Evolutionary conservation across 2,888 invertebrate genomes (phyloP), one percentile per base, ranked within the genome.

Genomic region (Sympetrum striolatum): DNA sequence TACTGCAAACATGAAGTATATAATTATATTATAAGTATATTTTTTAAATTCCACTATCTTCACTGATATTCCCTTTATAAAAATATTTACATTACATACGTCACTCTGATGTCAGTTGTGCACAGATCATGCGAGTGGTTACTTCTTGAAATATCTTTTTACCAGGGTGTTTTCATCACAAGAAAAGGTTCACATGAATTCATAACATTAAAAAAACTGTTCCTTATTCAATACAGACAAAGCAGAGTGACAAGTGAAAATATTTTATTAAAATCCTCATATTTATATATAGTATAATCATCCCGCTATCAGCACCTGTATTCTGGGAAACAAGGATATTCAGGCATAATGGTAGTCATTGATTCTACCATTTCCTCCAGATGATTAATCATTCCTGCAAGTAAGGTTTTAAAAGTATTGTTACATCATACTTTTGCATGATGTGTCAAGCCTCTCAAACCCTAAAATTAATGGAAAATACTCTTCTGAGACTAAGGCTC

Each of bases 221-320:
- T 25, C 31, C 25, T 64, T 64, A 37, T 22, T 37, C 60, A 37
- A 80, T 37, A n/a, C 31, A 80, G 80, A 80, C n/a, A 80, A 80
- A 37, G 31, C 14, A 22, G 60, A 80, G 60, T 60, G 60, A 60
- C 86, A 60, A 86, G 86, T 86, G 86, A 86, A 86, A 86, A 86
- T 86, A 86, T 86, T 86, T 86, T 86, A 86, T 86, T 86, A 86
- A 86, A 86, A 86, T 86, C 86, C 73, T 86, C 58, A 60, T 64
- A 73, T 73, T 25, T 73, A 73, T 73, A 73, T 82, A 82, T 86
- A 86, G 60, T 86, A 86, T 86, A 86, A 86, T 86, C 86, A 86
- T 86, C 86, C 86, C 86, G 35, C 58, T 86, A 86, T 86, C 86
- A 86, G 86, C 86, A 86, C 86, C 86, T 86, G 86, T 86, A n/a